Evolutionary conservation across 2,797 vertebrate genomes (phyloP), one percentile per base, ranked within the genome.

Genomic region (Furcifer pardalis): DNA sequence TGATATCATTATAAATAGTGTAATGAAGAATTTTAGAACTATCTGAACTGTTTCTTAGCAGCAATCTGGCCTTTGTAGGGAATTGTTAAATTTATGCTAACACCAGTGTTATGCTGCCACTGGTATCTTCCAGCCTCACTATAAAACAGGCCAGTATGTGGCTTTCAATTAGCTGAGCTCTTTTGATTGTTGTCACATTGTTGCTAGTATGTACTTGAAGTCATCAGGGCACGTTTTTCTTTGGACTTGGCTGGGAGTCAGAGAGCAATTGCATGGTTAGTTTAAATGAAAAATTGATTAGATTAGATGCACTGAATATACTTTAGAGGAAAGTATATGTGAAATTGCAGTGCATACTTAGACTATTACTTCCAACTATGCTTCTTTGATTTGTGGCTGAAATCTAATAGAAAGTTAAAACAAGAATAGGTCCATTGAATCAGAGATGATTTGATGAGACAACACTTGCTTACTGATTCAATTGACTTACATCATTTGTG

Each of bases 221-320:
- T 77, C 40, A 66, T 62, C 13, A 88, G 21, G 84, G 91, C 89
- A 89, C 17, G 68, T 30, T 82, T 59, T 89, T 93, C 89, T 90
- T 37, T 84, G 46, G 68, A 84, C 78, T 74, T 0, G 0, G 71
- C 59, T 89, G 78, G 2, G 13, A 86, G 90, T 13, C 0, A 89
- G 88, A 84, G 86, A 93, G 77, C 66, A 91, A 86, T 88, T 92
- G 35, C 37, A 49, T 78, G 46, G 27, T 78, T 88, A 66, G 87
- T 90, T 85, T 79, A 84, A 88, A 74, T 2, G 23, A 77, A 86
- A 88, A 90, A 1, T 27, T 66, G 59, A 59, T 4, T n/a, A 91
- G 80, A 30, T 0, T 88, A 88, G 83, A 85, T 44, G 83, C 49
- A 7, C 5, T 40, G 76, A 62, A n/a, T 25, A 83, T 44, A 23